Evolutionary conservation across 92 coral and sea anemone species (phyloP), one percentile per base, ranked within the genome.

Genomic region (Actinostola sp.): DNA sequence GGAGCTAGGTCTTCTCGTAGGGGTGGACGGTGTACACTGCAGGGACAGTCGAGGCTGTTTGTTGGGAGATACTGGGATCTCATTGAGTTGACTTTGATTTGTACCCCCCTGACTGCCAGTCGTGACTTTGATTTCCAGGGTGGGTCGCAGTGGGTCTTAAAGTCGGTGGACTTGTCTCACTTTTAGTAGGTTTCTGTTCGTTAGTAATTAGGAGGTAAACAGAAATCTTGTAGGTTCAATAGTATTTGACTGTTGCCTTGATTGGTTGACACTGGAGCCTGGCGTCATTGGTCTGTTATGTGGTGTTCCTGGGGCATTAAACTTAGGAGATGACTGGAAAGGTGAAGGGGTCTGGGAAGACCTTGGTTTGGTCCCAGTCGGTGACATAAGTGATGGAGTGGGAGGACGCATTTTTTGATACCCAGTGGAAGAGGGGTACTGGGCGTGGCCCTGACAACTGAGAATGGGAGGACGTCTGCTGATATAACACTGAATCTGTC

Each of bases 91-190:
- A 6, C 45, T 69, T 48, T 71, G 84, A 52, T 67, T 56, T n/a
- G 77, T 62, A 26, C 87, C 86, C 63, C n/a, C 77, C 86, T 16
- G 82, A 63, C 42, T 83, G 64, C 92, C 92, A 87, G 25, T 90
- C 92, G n/a, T 71, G 90, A 12, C 61, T 69, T 38, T 78, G 75
- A 64, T 88, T 90, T 72, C 65, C 66, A 46, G 99, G 90, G 59
- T 95, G 99, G 7, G 99, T 95, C 3, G 99, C 99, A 42, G 93
- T 95, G 1, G 99, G 99, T 64, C 99, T 72, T 57, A 92, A 73
- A 36, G 92, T 95, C 2, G 97, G 99, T 0, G 99, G 99, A 29
- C 99, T 95, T 19, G 89, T 70, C 52, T 90, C 87, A 44, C 95
- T 87, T 65, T 82, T 81, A 5, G 53, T 31, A 0, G 61, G 80